Evolutionary conservation across 1,140 invertebrate species (phyloP).

Genomic region (Pseudomyrmex dendroicus): DNA sequence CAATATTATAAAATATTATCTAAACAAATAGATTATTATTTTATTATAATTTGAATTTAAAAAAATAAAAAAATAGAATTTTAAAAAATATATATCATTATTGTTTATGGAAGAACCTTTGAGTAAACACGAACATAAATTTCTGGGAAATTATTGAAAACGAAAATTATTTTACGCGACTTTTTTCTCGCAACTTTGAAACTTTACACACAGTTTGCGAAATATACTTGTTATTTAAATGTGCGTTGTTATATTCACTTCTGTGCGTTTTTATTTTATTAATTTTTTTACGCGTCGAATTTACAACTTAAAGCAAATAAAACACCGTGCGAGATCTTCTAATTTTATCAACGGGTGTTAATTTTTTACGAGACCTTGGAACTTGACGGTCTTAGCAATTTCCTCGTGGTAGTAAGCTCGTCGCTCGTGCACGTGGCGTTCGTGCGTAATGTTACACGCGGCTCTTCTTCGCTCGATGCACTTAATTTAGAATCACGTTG

Average conservation of each 20-base stretch:
- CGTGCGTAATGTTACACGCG: slow-evolving; percentile 43
- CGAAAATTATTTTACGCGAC: neutral
- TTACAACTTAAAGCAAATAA: no score
- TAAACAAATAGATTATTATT: no score
- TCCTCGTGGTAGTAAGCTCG: neutral
- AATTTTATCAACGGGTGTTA: neutral
- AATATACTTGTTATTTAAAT: slow-evolving; percentile 36
- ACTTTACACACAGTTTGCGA: neutral
- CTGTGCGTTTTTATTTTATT: slow-evolving; percentile 22
- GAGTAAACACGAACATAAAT: no score
- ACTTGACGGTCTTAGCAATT: slow-evolving; percentile 4
- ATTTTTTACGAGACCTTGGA: slow-evolving; percentile 18
- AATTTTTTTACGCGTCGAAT: no score
- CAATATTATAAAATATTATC: no score
- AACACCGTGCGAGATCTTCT: no score
- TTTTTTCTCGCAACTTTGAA: neutral
- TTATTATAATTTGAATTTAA: no score
- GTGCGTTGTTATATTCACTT: slow-evolving; percentile 5
- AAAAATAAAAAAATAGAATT: no score
- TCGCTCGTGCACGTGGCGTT: slow-evolving; percentile 30
- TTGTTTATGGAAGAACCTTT: no score
- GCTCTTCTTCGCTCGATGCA: slow-evolving; percentile 37
- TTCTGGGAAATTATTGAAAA: no score
- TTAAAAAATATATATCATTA: no score
- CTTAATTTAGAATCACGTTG: slow-evolving; percentile 56